Evolutionary conservation across 2,113 vertebrate genomes (phyloP).

Genomic region (Corydoras sp.): DNA sequence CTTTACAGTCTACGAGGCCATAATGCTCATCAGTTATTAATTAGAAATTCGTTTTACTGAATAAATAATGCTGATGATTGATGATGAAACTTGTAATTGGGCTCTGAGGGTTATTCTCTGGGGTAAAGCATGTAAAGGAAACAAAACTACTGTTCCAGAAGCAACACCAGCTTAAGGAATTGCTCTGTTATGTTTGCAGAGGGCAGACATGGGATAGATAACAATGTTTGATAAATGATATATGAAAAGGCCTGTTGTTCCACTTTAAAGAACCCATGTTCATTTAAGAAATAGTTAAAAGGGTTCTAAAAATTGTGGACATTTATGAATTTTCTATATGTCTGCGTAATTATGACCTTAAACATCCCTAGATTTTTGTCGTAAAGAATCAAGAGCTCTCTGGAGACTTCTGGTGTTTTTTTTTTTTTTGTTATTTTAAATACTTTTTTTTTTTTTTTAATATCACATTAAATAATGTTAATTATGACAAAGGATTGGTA

Average conservation of each 20-base stretch:
- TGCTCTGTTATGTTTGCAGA: constrained; percentile 13
- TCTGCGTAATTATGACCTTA: too few relatives aligned
- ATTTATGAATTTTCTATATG: too few relatives aligned
- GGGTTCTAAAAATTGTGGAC: too few relatives aligned
- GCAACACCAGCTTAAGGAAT: constrained; percentile 42
- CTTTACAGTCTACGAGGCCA: constrained; percentile 90
- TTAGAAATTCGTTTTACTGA: constrained; percentile 99
- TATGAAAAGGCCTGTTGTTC: constrained; percentile 17
- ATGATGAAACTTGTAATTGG: constrained; percentile 99
- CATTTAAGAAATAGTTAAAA: constrained; percentile 3
- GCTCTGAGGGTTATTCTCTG: constrained; percentile 79
- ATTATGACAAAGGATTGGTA: too few relatives aligned
- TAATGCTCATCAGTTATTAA: constrained; percentile 99
- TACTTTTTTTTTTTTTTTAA: too few relatives aligned
- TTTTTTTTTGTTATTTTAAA: too few relatives aligned
- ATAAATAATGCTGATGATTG: constrained; percentile 99
- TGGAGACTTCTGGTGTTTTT: too few relatives aligned
- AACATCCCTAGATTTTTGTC: too few relatives aligned
- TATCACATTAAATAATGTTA: too few relatives aligned
- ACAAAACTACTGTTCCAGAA: constrained; percentile 75
- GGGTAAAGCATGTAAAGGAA: constrained; percentile 78
- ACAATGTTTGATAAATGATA: constrained; percentile 2
- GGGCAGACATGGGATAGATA: constrained; percentile 11
- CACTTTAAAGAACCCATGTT: background rate
- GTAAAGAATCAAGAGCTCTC: too few relatives aligned